Evolutionary conservation across 1,140 invertebrate species (phyloP), one percentile per base, ranked within the genome.

Genomic region (Cydia strobilella): DNA sequence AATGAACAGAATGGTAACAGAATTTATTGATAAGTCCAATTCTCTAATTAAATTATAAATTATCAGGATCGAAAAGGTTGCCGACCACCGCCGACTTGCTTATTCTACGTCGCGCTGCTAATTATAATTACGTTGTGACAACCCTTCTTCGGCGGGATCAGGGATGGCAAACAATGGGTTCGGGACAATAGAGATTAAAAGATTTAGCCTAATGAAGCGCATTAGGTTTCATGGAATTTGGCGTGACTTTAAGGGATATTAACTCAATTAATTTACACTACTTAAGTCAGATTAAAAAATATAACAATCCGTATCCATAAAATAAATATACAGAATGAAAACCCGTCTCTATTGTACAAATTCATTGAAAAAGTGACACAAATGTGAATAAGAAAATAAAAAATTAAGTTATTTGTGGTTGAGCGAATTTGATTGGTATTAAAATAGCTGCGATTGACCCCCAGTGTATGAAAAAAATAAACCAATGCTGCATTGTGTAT

Each of bases 141-240:
- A 39, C 31, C 65, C 65, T 69, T 31, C 1, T 35, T 39, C 65
- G 31, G 4, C 31, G n/a, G 65, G 65, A 35, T 69, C 65, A 69
- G 65, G 63, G 63, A n/a, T 69, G 1, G 65, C 65, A 39, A 69
- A 69, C 65, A 69, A 69, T 69, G 18, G 35, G 65, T 10, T 18
- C 65, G 12, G n/a, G 31, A 69, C 65, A 69, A 69, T 18, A 39
- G 65, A 69, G 65, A 69, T 69, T 69, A 69, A 35, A 69, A 69
- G 65, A 69, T 69, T 69, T 69, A 42, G 7, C 23, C 65, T 20
- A 69, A 69, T 69, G 20, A 69, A 69, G 31, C 65, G 35, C n/a
- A 20, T 69, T 69, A 69, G 15, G 35, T 66, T 66, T 66, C 65
- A 69, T 69, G 20, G 31, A 69, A 69, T 18, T n/a, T 18, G 51